Conservation (phyloP, 1,140 invertebrate genomes). For the Drosophila sucinea region DNA sequence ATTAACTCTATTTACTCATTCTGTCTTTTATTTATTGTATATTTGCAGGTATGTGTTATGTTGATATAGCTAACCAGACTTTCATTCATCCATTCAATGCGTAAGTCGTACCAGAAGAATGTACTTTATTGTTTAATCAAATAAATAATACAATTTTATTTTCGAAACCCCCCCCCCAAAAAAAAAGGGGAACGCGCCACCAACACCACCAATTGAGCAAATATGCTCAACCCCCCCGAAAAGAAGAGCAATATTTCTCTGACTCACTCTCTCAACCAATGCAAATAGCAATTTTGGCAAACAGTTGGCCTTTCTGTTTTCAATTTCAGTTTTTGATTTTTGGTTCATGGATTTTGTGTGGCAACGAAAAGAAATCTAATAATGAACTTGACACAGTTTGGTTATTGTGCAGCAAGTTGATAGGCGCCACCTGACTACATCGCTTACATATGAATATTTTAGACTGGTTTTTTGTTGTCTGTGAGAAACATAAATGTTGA, state of each 20-base stretch:
- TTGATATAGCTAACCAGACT: neutral
- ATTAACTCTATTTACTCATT: constrained; percentile 65
- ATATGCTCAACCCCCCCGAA: constrained; percentile 11
- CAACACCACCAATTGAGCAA: neutral
- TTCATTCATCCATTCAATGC: constrained; percentile 31
- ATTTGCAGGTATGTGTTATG: constrained; percentile 62
- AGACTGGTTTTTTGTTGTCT: constrained; percentile 1
- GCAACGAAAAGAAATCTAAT: constrained; percentile 35
- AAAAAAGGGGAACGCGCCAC: constrained; percentile 3
- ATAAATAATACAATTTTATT: constrained; percentile 50
- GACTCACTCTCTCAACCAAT: neutral
- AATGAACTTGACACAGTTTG: constrained; percentile 71
- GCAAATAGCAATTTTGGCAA: constrained; percentile 1
- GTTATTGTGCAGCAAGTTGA: constrained; percentile 19
- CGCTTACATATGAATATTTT: neutral
- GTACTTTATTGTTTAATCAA: constrained; percentile 27
- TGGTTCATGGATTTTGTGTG: constrained; percentile 51
- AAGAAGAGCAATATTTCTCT: constrained; percentile 4
- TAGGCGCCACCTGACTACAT: constrained; percentile 22
- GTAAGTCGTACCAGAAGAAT: constrained; percentile 49
- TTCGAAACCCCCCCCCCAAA: constrained; percentile 13
- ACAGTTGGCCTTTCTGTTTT: constrained; percentile 20
- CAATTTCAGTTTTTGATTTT: constrained; percentile 24
- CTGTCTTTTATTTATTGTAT: constrained; percentile 28
- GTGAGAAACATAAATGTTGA: constrained; percentile 4